A percentile compares a stretch with the other conserved stretches of the same genome.
Evolutionary conservation across 2,888 invertebrate genomes (phyloP).

Genomic region (Agriotes lineatus): DNA sequence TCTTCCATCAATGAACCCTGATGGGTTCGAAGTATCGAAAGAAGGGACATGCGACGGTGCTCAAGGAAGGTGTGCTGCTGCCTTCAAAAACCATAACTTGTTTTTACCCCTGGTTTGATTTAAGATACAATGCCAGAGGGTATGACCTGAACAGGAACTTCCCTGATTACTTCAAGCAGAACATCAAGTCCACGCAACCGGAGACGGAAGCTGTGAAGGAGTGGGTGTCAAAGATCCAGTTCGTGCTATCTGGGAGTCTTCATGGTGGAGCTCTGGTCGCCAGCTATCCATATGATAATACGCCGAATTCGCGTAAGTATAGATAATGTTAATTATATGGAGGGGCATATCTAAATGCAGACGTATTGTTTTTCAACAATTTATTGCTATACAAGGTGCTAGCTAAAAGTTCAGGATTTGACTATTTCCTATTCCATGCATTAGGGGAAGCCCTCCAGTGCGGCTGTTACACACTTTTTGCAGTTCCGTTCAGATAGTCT

Average conservation of each 20-base stretch:
- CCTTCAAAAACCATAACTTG: neutral
- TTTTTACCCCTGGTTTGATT: neutral
- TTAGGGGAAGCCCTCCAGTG: no score
- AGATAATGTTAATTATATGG: no score
- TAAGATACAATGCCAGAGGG: constrained; percentile 86
- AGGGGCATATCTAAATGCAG: no score
- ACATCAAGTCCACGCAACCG: constrained; percentile 90
- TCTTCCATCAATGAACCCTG: constrained; percentile 98
- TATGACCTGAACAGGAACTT: constrained; percentile 96
- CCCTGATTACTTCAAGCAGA: constrained; percentile 93
- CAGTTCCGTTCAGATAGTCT: no score
- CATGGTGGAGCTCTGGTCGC: constrained; percentile 97
- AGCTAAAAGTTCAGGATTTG: no score
- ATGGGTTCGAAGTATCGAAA: constrained; percentile 93
- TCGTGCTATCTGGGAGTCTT: constrained; percentile 92
- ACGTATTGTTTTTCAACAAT: no score
- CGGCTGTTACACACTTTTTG: no score
- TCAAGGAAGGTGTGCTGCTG: constrained; percentile 79
- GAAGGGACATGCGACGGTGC: constrained; percentile 91
- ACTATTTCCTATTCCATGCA: no score
- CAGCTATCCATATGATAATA: constrained; percentile 97
- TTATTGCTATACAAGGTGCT: no score
- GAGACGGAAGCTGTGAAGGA: constrained; percentile 95
- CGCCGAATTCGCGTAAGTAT: constrained; percentile 90
- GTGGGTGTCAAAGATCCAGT: constrained; percentile 94